A percentile compares a stretch with the other conserved stretches of the same genome.
Evolutionary conservation across 1,140 invertebrate genomes (phyloP).

Genomic region (Stratiolaelaps scimitus): DNA sequence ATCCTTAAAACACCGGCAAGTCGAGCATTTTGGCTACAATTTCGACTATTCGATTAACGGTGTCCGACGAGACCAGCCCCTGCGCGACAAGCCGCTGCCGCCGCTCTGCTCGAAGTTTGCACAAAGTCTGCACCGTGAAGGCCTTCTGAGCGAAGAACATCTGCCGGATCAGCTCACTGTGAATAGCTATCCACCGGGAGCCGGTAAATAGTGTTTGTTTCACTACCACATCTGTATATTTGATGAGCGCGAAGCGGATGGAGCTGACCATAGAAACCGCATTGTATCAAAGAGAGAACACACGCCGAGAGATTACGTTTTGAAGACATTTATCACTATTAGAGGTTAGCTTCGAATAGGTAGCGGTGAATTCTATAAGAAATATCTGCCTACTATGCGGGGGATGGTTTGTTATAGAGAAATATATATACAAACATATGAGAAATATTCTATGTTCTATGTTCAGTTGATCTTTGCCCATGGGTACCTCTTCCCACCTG

Average conservation of each 20-base stretch:
- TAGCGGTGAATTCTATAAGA: no score
- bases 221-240: no score
- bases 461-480: slow-evolving; percentile 1
- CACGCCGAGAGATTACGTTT: no score
- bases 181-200: slow-evolving; percentile 77
- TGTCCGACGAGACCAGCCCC: slow-evolving; percentile 58
- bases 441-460: slow-evolving; percentile 19
- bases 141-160: slow-evolving; percentile 38
- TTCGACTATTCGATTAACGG: slow-evolving; percentile 81
- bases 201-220: slow-evolving; percentile 53
- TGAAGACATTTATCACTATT: no score
- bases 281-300: no score
- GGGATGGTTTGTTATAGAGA: no score
- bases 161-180: slow-evolving; percentile 80
- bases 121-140: slow-evolving; percentile 47
- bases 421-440: no score
- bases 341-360: no score
- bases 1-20: slow-evolving; percentile 65
- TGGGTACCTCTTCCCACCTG: slow-evolving; percentile 18
- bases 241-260: no score
- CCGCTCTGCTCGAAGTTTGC: slow-evolving; percentile 54
- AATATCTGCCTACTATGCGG: no score
- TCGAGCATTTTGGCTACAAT: slow-evolving; percentile 86
- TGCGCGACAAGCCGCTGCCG: slow-evolving; percentile 55
- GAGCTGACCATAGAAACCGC: no score